A percentile compares a stretch with the other conserved stretches of the same genome.
Evolutionary conservation across 2,797 vertebrate genomes (phyloP).

Genomic region (Choloepus didactylus): DNA sequence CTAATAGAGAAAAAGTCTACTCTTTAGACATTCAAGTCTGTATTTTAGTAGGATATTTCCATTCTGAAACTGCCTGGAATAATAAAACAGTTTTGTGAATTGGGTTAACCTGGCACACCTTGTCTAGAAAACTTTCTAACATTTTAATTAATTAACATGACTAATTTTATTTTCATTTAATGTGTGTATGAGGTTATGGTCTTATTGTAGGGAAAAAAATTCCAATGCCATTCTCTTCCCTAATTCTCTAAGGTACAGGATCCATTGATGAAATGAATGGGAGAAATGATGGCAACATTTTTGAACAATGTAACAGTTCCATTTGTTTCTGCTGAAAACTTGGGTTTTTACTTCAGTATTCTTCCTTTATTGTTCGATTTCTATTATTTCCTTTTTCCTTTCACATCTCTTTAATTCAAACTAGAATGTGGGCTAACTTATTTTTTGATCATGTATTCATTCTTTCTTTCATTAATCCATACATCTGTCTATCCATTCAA

Average conservation of each 20-base stretch:
- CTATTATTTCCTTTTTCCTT: neutral
- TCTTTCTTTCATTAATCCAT: conserved; percentile 11
- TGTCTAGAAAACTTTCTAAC: conserved; percentile 45
- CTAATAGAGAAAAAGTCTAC: neutral
- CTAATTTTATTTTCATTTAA: conserved; percentile 49
- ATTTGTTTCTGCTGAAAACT: neutral
- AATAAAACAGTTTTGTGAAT: neutral
- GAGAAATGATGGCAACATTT: neutral
- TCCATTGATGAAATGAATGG: neutral
- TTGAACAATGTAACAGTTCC: neutral
- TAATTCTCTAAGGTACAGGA: neutral
- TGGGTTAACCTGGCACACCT: neutral
- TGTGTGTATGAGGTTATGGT: neutral
- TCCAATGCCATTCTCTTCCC: neutral
- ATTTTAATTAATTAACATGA: conserved; percentile 50
- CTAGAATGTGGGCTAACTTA: neutral
- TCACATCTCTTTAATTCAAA: neutral
- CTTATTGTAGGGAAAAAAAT: conserved; percentile 21
- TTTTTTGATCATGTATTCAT: conserved; percentile 20
- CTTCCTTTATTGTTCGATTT: neutral
- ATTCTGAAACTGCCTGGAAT: neutral
- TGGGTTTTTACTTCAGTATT: neutral
- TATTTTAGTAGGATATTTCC: neutral
- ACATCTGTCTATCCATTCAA: neutral
- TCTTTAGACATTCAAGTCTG: neutral